A percentile compares a stretch with the other conserved stretches of the same genome.
These are phyloP conservation scores for Leptodirus hochenwartii DNA, from an alignment of 2,888 invertebrate genomes.

Conservation along the genomic window DNA sequence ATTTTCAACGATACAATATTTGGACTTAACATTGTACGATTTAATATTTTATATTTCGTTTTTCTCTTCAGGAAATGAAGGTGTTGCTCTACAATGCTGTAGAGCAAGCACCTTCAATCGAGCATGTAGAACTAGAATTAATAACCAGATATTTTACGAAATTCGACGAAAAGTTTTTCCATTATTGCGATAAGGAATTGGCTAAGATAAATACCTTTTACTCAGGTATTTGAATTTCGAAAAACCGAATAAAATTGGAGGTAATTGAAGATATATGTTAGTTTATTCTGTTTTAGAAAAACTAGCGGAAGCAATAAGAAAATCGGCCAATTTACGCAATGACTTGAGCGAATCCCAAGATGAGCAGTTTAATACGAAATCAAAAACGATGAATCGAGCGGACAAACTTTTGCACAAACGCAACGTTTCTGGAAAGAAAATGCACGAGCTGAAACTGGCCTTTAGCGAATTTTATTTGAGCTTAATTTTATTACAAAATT, in stretches of 20 bases:
- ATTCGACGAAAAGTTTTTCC: slow-evolving; percentile 73
- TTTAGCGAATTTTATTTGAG: slow-evolving; percentile 98
- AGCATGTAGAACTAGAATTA: slow-evolving; percentile 50
- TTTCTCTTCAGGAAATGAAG: slow-evolving; percentile 55
- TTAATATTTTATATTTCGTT: background rate
- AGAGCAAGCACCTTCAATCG: slow-evolving; percentile 58
- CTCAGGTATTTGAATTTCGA: slow-evolving; percentile 31
- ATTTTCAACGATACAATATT: too few species aligned
- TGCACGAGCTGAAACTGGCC: slow-evolving; percentile 87
- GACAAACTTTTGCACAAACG: slow-evolving; percentile 24
- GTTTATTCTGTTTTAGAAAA: slow-evolving; percentile 49
- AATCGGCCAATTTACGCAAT: slow-evolving; percentile 76
- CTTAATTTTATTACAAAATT: slow-evolving; percentile 91
- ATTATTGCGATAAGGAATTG: slow-evolving; percentile 68
- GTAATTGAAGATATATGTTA: slow-evolving; percentile 1
- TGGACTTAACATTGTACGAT: slow-evolving; percentile 1
- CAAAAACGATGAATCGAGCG: slow-evolving; percentile 17
- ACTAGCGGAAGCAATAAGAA: slow-evolving; percentile 90
- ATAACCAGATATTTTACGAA: slow-evolving; percentile 55
- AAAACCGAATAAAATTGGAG: background rate
- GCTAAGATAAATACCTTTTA: slow-evolving; percentile 82
- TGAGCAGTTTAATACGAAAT: slow-evolving; percentile 22
- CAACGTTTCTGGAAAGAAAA: slow-evolving; percentile 50
- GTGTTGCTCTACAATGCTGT: slow-evolving; percentile 61
- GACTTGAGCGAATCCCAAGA: slow-evolving; percentile 45